Base-by-base conservation (phyloP, 1,140 invertebrate genomes). In the Stegodyphus dumicola region DNA sequence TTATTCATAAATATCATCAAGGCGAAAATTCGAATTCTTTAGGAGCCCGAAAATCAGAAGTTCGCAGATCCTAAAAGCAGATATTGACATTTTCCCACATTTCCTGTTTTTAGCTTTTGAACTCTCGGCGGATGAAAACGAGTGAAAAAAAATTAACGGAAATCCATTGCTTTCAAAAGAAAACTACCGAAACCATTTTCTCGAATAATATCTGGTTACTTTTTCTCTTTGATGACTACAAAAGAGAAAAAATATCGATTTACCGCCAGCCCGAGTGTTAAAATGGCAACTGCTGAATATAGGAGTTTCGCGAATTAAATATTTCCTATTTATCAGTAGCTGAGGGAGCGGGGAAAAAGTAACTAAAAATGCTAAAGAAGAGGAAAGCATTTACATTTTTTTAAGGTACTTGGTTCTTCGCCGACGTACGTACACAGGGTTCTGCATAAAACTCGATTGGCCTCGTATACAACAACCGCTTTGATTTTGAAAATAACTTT, bases 191-290 rank as follows among this genome's bases (percentile, higher is more conserved):
- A 85, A 85, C 81, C 81, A 85, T 85, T 85, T 85, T 85, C 81
- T 76, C 73, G 65, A 85, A 85, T 85, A 85, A 85, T 85, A 85
- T 85, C 81, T 85, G 81, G 81, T 85, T 85, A 85, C 81, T 85
- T 85, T 85, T 77, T 83, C 66, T 60, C 81, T 77, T 85, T 85
- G 81, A 85, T 85, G 81, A 85, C 65, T 70, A 75, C 73, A 76
- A 76, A 85, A 67, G 74, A 52, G 53, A 49, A 11, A 17, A 52
- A 85, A 69, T 85, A 85, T 85, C 73, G 81, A 85, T 76, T 80
- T 80, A 67, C 18, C 11, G 6, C 54, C 60, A 54, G 53, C 51
- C 18, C 15, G 65, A 66, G 65, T 18, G 60, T 54, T 53, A 69
- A 48, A 70, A 71, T 52, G 52, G 69, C 60, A 52, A 51, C 69